phyloP scores from a whole-genome alignment of 2,797 vertebrate genomes.

The Etheostoma perlongum region DNA sequence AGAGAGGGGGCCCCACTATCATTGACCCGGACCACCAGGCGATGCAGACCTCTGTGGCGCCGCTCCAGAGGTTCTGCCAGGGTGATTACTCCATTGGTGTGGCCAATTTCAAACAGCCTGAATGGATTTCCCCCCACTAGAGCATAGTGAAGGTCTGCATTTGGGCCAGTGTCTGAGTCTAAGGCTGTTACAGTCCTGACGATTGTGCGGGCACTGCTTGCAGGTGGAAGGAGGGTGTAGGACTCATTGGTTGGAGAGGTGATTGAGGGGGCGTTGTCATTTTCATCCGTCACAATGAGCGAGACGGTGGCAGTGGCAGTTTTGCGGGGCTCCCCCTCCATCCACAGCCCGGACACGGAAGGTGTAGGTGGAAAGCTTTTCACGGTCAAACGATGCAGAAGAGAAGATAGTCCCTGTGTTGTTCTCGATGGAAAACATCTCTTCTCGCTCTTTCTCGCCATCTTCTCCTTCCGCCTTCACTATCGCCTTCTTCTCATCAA shows the following conservation, averaged over 20 bases:
- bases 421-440: slow-evolving; percentile 93
- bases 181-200: slow-evolving; percentile 91
- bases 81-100: slow-evolving; percentile 93
- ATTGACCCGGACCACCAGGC: slow-evolving; percentile 94
- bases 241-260: slow-evolving; percentile 92
- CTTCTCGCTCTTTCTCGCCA: slow-evolving; percentile 71
- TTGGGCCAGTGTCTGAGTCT: slow-evolving; percentile 91
- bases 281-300: slow-evolving; percentile 96
- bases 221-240: slow-evolving; percentile 92
- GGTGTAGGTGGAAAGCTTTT: slow-evolving; percentile 92
- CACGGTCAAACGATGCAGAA: slow-evolving; percentile 92
- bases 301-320: slow-evolving; percentile 95
- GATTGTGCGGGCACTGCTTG: slow-evolving; percentile 91
- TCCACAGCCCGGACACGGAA: slow-evolving; percentile 96
- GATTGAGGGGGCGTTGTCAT: slow-evolving; percentile 93
- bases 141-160: slow-evolving; percentile 92
- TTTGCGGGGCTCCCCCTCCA: slow-evolving; percentile 89
- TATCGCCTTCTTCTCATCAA: slow-evolving; percentile 62
- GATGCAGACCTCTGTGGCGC: slow-evolving; percentile 94
- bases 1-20: slow-evolving; percentile 95
- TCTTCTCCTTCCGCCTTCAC: slow-evolving; percentile 69
- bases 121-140: slow-evolving; percentile 96
- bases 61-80: slow-evolving; percentile 93
- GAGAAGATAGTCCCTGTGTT: slow-evolving; percentile 98
- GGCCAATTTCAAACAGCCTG: slow-evolving; percentile 94